These are phyloP conservation scores for Heterochromis multidens DNA, from an alignment of 2,113 vertebrate genomes.

Conservation along the genomic window DNA sequence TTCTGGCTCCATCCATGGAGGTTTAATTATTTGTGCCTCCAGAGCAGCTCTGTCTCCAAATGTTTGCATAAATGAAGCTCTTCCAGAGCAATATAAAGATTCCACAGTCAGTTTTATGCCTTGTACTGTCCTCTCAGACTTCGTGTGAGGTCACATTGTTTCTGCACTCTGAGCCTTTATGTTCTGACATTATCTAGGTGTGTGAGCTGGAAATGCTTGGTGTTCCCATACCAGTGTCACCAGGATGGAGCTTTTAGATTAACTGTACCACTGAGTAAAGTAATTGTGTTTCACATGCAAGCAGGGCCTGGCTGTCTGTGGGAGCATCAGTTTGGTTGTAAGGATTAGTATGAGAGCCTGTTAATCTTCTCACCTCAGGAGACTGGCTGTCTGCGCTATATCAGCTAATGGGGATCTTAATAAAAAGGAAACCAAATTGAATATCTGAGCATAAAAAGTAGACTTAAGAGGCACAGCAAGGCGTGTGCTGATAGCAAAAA, in stretches of 20 bases:
- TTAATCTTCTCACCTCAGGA: slow-evolving; percentile 68
- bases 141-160: neutral
- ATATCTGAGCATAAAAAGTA: slow-evolving; percentile 42
- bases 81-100: neutral
- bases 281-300: slow-evolving; percentile 21
- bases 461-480: slow-evolving; percentile 34
- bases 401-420: slow-evolving; percentile 67
- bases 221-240: slow-evolving; percentile 4
- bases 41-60: slow-evolving; percentile 5
- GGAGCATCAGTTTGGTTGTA: slow-evolving; percentile 38
- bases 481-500: slow-evolving; percentile 21
- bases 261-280: neutral
- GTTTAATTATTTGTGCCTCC: slow-evolving; percentile 35
- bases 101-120: neutral
- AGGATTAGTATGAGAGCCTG: slow-evolving; percentile 57
- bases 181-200: slow-evolving; percentile 10
- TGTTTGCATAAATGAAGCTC: slow-evolving; percentile 6
- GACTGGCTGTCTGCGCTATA: slow-evolving; percentile 37
- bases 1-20: neutral
- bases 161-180: neutral
- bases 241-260: slow-evolving; percentile 21
- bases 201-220: slow-evolving; percentile 12
- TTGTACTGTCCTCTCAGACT: neutral
- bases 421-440: slow-evolving; percentile 64
- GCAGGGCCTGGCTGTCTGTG: slow-evolving; percentile 7